A percentile compares a stretch with the other conserved stretches of the same genome.
Conservation (phyloP, 2,888 invertebrate species). For the Yponomeuta evonymella region DNA sequence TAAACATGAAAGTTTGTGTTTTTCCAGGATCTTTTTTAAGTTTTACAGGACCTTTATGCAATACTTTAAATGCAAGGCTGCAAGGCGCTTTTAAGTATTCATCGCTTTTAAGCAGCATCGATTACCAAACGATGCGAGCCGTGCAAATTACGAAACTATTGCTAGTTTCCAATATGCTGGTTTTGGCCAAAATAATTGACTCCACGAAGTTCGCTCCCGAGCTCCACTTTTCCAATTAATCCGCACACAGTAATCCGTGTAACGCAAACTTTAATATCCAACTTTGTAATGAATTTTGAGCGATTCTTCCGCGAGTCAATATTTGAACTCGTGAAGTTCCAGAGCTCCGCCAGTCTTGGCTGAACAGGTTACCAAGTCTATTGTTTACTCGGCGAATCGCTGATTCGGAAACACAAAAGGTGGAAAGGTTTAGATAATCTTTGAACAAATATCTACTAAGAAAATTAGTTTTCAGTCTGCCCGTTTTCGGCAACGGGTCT, state of each 20-base stretch:
- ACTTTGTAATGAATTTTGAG: conserved; percentile 12
- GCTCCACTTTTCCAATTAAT: conserved; percentile 5
- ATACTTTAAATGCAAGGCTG: no score
- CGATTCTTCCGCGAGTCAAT: conserved; percentile 2
- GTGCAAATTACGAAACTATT: background rate
- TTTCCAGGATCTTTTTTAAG: no score
- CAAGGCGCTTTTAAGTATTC: no score
- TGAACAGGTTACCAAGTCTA: background rate
- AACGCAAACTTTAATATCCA: conserved; percentile 11
- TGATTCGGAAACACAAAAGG: conserved; percentile 1
- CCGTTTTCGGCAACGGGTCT: no score
- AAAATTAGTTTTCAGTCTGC: no score
- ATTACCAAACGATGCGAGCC: no score
- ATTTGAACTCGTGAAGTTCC: conserved; percentile 1
- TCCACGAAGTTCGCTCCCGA: background rate
- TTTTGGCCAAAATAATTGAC: no score
- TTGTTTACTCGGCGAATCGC: background rate
- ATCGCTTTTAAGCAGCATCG: no score
- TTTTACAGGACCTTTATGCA: no score
- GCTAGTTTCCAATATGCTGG: background rate
- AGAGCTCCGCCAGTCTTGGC: background rate
- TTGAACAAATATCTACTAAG: background rate
- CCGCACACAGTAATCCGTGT: conserved; percentile 7
- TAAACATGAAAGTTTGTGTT: no score
- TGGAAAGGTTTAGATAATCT: background rate